A percentile compares a stretch with the other conserved stretches of the same genome.
Evolutionary conservation across 2,888 invertebrate species (phyloP).

Genomic region (Rhabditoides inermis): DNA sequence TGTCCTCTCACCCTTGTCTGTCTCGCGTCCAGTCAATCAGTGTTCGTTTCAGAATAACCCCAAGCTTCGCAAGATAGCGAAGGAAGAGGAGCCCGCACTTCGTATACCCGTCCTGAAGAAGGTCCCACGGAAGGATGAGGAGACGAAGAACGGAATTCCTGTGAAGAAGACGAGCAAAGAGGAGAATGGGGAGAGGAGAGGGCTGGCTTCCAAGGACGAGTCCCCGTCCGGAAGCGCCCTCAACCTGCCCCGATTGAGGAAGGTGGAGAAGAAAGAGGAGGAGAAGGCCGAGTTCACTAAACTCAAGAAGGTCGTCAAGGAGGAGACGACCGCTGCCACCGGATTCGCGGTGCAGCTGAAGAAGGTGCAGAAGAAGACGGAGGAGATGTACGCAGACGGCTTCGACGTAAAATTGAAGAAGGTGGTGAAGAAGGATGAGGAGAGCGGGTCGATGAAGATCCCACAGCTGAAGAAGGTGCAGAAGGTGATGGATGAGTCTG

Average conservation of each 20-base stretch:
- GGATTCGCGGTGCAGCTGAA: constrained; percentile 38
- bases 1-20: neutral
- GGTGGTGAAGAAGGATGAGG: constrained; percentile 29
- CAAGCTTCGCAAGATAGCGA: constrained; percentile 27
- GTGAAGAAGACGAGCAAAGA: too few species aligned
- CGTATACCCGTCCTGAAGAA: too few species aligned
- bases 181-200: too few species aligned
- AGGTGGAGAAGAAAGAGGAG: constrained; percentile 32
- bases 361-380: constrained; percentile 18
- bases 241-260: constrained; percentile 29
- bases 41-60: constrained; percentile 16
- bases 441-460: constrained; percentile 5
- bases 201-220: constrained; percentile 25
- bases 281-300: too few species aligned
- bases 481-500: neutral
- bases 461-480: constrained; percentile 4
- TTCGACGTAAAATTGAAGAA: constrained; percentile 39
- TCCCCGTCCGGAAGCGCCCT: too few species aligned
- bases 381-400: constrained; percentile 10
- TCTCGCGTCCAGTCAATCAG: neutral
- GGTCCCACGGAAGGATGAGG: too few species aligned
- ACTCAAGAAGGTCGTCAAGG: constrained; percentile 6
- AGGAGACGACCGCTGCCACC: constrained; percentile 9
- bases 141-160: too few species aligned
- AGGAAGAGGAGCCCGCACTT: too few species aligned